Conservation (phyloP, 2,888 invertebrate genomes). For the Neoaliturus tenellus region DNA sequence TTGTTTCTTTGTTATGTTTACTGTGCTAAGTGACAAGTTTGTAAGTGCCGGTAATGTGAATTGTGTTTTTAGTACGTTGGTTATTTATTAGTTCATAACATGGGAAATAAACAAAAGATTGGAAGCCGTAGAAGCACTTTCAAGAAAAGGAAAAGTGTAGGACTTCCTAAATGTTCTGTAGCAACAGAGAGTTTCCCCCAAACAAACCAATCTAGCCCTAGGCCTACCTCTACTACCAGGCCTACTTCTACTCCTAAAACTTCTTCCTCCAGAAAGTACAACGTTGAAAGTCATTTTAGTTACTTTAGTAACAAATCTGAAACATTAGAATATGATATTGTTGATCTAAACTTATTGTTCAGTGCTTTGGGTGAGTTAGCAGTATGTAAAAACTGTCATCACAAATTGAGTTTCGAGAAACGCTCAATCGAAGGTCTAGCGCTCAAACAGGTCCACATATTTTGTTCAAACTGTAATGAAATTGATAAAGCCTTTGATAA, state of each 20-base stretch:
- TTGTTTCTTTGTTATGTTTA: neutral
- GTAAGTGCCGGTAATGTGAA: neutral
- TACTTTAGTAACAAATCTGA: constrained; percentile 39
- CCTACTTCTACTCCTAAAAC: constrained; percentile 33
- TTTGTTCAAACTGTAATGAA: constrained; percentile 36
- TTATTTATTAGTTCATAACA: constrained; percentile 21
- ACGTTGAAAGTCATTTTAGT: constrained; percentile 36
- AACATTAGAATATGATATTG: constrained; percentile 48
- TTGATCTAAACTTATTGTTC: constrained; percentile 40
- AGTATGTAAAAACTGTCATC: constrained; percentile 41
- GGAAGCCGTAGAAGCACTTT: constrained; percentile 22
- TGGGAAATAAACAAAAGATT: constrained; percentile 54
- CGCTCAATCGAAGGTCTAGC: constrained; percentile 47
- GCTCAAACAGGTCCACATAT: constrained; percentile 42
- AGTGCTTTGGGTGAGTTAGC: constrained; percentile 33
- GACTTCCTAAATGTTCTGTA: neutral
- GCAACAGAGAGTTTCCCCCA: constrained; percentile 21
- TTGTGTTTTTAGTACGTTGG: constrained; percentile 1
- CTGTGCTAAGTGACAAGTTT: neutral
- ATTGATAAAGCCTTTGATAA: constrained; percentile 40
- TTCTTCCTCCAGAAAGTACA: constrained; percentile 29
- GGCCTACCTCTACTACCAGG: constrained; percentile 1
- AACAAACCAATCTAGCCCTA: neutral
- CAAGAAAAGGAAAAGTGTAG: constrained; percentile 49
- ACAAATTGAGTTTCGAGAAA: constrained; percentile 33